phyloP scores from a whole-genome alignment of 35 echinoderm and acorn worm species.

The Ophioderma brevispina region DNA sequence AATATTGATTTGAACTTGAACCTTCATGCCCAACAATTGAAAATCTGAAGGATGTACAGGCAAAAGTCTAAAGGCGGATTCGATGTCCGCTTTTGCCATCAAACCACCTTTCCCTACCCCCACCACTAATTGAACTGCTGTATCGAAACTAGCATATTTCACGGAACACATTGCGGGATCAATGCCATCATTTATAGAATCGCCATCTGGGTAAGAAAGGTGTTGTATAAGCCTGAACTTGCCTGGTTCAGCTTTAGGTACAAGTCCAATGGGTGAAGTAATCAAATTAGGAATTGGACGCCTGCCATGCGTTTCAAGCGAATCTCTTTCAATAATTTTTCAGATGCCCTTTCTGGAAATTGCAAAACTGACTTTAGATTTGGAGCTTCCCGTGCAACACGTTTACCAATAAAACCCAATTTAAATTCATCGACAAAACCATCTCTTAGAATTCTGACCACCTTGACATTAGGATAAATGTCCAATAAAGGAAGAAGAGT shows the following conservation, averaged over 20 bases:
- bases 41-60: neutral
- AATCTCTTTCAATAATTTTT: conserved; percentile 9
- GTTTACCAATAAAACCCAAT: neutral
- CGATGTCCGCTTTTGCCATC: neutral
- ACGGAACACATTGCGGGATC: too few relatives aligned
- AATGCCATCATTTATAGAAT: too few relatives aligned
- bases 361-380: conserved; percentile 14
- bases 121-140: too few relatives aligned
- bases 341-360: neutral
- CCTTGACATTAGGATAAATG: neutral
- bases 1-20: neutral
- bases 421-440: neutral
- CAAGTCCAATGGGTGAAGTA: conserved; percentile 24
- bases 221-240: too few relatives aligned
- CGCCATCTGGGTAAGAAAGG: too few relatives aligned
- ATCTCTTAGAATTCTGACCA: neutral
- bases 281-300: neutral
- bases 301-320: neutral
- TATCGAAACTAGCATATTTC: too few relatives aligned
- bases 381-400: neutral
- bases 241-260: too few relatives aligned
- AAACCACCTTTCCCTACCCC: neutral
- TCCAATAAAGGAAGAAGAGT: neutral
- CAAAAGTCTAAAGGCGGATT: neutral
- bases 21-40: neutral